These are phyloP conservation scores for Hypotaenidia okinawae DNA, from an alignment of 2,797 vertebrate genomes.

Conservation along the genomic window DNA sequence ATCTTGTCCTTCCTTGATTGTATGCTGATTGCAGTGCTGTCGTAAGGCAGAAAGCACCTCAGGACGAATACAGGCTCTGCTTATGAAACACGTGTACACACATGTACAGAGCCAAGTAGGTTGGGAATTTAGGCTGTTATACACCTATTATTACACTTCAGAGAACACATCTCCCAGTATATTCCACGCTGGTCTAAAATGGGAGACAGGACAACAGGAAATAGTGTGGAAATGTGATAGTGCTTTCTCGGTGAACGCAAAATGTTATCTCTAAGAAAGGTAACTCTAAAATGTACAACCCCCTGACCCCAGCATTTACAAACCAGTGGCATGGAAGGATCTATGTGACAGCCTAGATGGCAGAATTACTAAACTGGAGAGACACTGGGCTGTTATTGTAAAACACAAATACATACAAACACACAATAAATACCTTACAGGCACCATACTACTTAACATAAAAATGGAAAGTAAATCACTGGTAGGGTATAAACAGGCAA, in stretches of 20 bases:
- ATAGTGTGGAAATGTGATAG: background rate
- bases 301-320: background rate
- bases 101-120: background rate
- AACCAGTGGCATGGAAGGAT: background rate
- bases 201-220: background rate
- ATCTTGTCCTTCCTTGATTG: background rate
- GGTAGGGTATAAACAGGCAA: background rate
- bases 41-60: background rate
- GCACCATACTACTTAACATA: background rate
- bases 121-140: background rate
- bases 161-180: background rate
- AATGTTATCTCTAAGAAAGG: constrained; percentile 9
- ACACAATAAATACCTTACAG: background rate
- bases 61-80: background rate
- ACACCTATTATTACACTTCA: background rate
- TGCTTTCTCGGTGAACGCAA: background rate
- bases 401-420: background rate
- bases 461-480: background rate
- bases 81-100: background rate
- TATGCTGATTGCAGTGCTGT: background rate
- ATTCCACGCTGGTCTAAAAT: background rate
- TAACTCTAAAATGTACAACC: background rate
- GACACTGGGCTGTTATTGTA: background rate
- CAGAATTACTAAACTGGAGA: background rate
- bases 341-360: background rate